Conservation (phyloP, 2,797 vertebrate species). For the Aeoliscus strigatus region DNA sequence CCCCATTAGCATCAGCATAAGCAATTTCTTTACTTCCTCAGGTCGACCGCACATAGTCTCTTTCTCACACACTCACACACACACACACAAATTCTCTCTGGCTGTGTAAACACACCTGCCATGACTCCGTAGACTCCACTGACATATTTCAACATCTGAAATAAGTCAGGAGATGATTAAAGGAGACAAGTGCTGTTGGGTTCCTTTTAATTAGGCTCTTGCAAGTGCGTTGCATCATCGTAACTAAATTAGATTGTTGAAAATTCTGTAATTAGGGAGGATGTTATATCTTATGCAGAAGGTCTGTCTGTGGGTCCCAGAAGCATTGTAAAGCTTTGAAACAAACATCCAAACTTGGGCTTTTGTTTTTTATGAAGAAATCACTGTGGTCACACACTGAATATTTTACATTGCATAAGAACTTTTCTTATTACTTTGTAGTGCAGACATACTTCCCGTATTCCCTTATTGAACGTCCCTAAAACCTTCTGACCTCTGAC, state of each 20-base stretch:
- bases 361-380: slow-evolving; percentile 48
- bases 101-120: too few relatives aligned
- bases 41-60: too few relatives aligned
- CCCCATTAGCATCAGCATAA: too few relatives aligned
- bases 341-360: slow-evolving; percentile 40
- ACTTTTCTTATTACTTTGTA: slow-evolving; percentile 23
- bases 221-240: slow-evolving; percentile 66
- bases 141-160: slow-evolving; percentile 51
- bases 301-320: slow-evolving; percentile 40
- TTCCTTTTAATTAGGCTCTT: slow-evolving; percentile 66
- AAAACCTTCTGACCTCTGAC: too few relatives aligned
- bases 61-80: too few relatives aligned
- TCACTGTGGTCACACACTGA: slow-evolving; percentile 41
- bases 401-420: slow-evolving; percentile 49
- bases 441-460: slow-evolving; percentile 23
- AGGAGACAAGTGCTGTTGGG: slow-evolving; percentile 45
- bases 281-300: slow-evolving; percentile 40
- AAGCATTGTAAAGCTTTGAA: slow-evolving; percentile 53
- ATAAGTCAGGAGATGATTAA: slow-evolving; percentile 45
- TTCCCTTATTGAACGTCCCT: slow-evolving; percentile 7
- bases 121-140: slow-evolving; percentile 7
- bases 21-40: too few relatives aligned
- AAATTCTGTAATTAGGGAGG: slow-evolving; percentile 65
- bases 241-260: slow-evolving; percentile 54
- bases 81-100: neutral